Evolutionary conservation across 2,113 vertebrate species (phyloP), one percentile per base, ranked within the genome.

Genomic region (Hymenochirus boettgeri): DNA sequence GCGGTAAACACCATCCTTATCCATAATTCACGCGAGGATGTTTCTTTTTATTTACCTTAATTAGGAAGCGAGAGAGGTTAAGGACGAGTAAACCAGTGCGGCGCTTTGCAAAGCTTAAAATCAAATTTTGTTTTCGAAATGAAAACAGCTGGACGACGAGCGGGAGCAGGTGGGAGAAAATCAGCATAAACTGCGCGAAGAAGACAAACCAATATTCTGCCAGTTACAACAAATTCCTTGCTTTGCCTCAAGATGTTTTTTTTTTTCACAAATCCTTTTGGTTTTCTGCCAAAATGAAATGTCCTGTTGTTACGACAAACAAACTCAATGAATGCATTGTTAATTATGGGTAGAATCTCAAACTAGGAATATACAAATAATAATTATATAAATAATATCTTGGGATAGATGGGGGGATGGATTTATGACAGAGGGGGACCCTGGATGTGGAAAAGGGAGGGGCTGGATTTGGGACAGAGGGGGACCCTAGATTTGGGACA

Each of bases 61-160:
- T 65, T 46, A 29, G 17, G 13, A 26, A 23, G 3, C n/a, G 17
- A 37, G 26, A 50, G 18, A 33, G 22, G 6, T 37, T 57, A 21
- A 27, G 29, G 10, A 27, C 13, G 19, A 66, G 54, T 52, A 58
- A 51, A 57, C 58, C 15, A 19, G 29, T n/a, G 19, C 15, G 18
- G 10, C 23, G 22, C 31, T 65, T 33, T 37, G 31, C n/a, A 57
- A 57, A 55, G 12, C 39, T 57, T 17, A 52, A 50, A 48, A 57
- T 37, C 11, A n/a, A 42, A 59, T 57, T 42, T 42, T 19, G 18
- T 22, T 51, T 66, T 39, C 13, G 29, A 29, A 22, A 37, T 10
- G 23, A 56, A 59, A 67, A 59, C 64, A 67, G 55, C 64, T 67
- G 64, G 56, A 51, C 56, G 42, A 59, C 17, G 25, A 52, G 64